These are phyloP conservation scores for Chanos chanos DNA, from an alignment of 2,797 vertebrate species.

Conservation along the genomic window DNA sequence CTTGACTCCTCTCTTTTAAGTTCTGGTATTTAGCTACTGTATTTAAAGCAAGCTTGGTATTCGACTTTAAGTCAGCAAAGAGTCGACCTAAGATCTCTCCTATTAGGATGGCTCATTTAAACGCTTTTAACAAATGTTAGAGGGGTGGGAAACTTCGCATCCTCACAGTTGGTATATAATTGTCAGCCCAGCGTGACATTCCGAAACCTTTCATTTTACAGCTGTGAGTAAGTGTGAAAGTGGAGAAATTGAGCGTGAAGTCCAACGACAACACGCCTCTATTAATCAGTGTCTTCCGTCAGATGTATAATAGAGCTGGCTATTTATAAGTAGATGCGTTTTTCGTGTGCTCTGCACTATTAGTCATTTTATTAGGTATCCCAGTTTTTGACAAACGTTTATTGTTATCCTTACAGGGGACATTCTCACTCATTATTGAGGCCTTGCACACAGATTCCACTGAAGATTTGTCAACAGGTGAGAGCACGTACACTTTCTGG, in stretches of 20 bases:
- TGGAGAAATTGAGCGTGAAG: constrained; percentile 65
- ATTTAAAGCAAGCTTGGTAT: no score
- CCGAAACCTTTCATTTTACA: constrained; percentile 74
- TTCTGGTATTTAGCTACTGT: no score
- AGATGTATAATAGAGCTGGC: constrained; percentile 50
- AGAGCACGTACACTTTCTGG: constrained; percentile 25
- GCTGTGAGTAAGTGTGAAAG: constrained; percentile 68
- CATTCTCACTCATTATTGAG: constrained; percentile 98
- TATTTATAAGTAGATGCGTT: neutral
- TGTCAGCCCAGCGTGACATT: constrained; percentile 75
- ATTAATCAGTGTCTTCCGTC: constrained; percentile 50
- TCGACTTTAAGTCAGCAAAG: no score
- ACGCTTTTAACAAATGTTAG: constrained; percentile 55
- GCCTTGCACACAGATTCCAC: constrained; percentile 90
- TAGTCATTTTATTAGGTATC: constrained; percentile 31
- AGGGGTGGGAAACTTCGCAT: constrained; percentile 73
- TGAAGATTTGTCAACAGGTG: constrained; percentile 94
- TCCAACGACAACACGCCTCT: constrained; percentile 58
- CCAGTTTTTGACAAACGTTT: constrained; percentile 13
- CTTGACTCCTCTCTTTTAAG: constrained; percentile 45
- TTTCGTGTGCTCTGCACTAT: neutral
- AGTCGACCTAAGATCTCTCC: no score
- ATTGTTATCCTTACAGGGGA: constrained; percentile 75
- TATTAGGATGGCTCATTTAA: constrained; percentile 28
- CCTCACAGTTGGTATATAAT: constrained; percentile 67